phyloP scores from a whole-genome alignment of 2,113 vertebrate species.

The Gobiocypris rarus region DNA sequence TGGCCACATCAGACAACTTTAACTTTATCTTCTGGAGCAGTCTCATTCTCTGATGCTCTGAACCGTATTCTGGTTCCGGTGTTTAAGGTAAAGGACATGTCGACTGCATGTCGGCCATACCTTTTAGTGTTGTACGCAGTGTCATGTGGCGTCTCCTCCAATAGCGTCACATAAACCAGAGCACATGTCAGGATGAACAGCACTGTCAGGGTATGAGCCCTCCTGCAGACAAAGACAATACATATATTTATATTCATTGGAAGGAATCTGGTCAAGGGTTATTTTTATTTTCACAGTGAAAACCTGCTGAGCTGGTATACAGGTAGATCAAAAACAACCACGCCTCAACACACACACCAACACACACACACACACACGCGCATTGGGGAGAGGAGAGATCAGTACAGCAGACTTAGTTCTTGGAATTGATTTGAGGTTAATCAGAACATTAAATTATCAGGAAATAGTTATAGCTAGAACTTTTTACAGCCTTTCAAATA shows the following conservation, averaged over 20 bases:
- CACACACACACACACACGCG: not conserved
- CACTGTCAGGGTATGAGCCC: slow-evolving; percentile 94
- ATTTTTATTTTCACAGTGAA: not conserved
- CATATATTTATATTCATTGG: slow-evolving; percentile 3
- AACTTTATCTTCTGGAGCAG: not conserved
- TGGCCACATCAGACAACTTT: slow-evolving; percentile 4
- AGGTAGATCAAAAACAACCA: slow-evolving; percentile 9
- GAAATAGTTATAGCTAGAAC: not conserved
- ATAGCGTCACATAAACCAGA: slow-evolving; percentile 91
- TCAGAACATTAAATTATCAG: not conserved
- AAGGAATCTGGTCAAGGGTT: not conserved
- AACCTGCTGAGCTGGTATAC: slow-evolving; percentile 37
- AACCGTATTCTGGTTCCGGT: not conserved
- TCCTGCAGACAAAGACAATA: too few relatives aligned
- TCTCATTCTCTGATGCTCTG: not conserved
- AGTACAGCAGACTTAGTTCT: not conserved
- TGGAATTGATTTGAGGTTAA: not conserved
- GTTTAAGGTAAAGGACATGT: not conserved
- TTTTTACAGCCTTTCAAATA: not conserved
- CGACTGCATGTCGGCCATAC: slow-evolving; percentile 67
- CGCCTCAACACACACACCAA: not conserved
- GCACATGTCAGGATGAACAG: slow-evolving; percentile 94
- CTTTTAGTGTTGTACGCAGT: slow-evolving; percentile 96
- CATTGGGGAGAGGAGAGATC: not conserved
- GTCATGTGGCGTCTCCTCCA: slow-evolving; percentile 96